A percentile compares a stretch with the other conserved stretches of the same genome.
Evolutionary conservation across 2,113 vertebrate species (phyloP).

Genomic region (Piaya cayana): DNA sequence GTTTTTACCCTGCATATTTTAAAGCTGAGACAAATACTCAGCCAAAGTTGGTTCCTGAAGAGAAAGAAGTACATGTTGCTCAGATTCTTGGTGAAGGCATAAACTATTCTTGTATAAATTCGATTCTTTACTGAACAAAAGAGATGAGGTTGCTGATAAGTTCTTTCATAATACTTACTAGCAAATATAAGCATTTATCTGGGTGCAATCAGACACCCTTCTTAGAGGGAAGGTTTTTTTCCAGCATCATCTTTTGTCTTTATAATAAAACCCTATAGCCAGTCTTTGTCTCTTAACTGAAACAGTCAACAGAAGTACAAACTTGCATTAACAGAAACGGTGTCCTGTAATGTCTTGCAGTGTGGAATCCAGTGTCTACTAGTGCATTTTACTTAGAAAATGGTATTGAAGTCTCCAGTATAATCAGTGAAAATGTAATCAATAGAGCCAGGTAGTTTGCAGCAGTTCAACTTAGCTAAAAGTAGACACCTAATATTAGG

Average conservation of each 20-base stretch:
- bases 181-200: not conserved
- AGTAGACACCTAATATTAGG: not conserved
- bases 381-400: not conserved
- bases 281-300: not conserved
- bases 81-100: not conserved
- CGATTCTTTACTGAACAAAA: not conserved
- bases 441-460: not conserved
- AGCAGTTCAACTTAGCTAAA: not conserved
- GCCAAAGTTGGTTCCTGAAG: not conserved
- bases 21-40: not conserved
- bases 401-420: not conserved
- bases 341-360: not conserved
- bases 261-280: not conserved
- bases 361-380: not conserved
- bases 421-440: not conserved
- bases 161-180: not conserved
- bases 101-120: not conserved
- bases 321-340: not conserved
- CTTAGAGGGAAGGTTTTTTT: not conserved
- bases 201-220: not conserved
- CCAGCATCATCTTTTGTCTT: not conserved
- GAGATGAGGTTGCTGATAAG: not conserved
- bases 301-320: not conserved
- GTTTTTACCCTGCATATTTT: not conserved
- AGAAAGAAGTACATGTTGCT: not conserved